Percentiles rank a stretch among this genome's conserved stretches.
Conservation (phyloP, 2,797 vertebrate genomes). For the Eulemur coronatus region DNA sequence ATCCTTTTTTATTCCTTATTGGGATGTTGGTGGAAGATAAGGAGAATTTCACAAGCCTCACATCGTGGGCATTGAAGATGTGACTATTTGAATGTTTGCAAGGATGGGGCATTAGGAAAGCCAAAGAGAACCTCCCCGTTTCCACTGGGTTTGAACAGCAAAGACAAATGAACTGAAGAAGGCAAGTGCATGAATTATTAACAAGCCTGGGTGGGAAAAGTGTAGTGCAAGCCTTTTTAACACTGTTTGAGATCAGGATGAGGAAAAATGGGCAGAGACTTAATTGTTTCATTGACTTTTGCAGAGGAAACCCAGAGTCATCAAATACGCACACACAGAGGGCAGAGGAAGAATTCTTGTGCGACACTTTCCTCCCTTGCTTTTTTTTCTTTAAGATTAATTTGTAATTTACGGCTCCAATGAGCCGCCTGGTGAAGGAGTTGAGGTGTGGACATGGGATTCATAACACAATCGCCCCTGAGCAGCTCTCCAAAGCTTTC, state of each 20-base stretch:
- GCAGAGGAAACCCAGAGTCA: conserved; percentile 75
- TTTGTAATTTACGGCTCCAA: conserved; percentile 60
- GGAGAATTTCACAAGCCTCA: background rate
- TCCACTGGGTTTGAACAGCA: conserved; percentile 34
- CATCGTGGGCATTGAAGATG: background rate
- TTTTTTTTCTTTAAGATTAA: conserved; percentile 49
- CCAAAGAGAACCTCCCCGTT: background rate
- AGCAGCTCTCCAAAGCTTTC: background rate
- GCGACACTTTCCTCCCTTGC: background rate
- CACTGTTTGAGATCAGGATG: conserved; percentile 73
- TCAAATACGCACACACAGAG: conserved; percentile 63
- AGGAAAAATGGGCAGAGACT: conserved; percentile 78
- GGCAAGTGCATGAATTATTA: conserved; percentile 64
- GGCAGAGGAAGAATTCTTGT: conserved; percentile 40
- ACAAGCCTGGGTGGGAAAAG: conserved; percentile 66
- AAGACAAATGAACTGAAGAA: conserved; percentile 27
- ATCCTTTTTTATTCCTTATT: background rate
- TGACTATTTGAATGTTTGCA: background rate
- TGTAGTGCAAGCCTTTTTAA: conserved; percentile 79
- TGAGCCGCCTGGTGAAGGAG: background rate
- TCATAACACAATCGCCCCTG: background rate
- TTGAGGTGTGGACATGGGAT: background rate
- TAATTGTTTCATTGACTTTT: conserved; percentile 82
- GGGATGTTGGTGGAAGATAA: conserved; percentile 47
- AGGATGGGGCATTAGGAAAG: background rate